Percentiles rank a stretch among this genome's conserved stretches.
Evolutionary conservation across 2,888 invertebrate species (phyloP).

Genomic region (Nudaria mundana): DNA sequence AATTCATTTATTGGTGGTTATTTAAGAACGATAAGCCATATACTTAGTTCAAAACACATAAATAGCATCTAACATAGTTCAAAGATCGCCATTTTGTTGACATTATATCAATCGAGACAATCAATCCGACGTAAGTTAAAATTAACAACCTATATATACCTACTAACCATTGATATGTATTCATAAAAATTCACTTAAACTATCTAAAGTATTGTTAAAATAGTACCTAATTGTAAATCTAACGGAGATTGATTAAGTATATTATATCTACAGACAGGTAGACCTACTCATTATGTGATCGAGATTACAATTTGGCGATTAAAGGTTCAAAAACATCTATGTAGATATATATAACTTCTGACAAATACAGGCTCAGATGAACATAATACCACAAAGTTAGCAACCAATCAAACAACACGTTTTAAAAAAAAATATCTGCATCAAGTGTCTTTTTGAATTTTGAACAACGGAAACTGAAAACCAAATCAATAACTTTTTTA

Average conservation of each 20-base stretch:
- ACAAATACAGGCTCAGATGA: constrained; percentile 65
- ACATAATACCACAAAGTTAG: too few species aligned
- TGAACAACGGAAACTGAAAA: too few species aligned
- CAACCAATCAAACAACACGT: too few species aligned
- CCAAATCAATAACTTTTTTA: too few species aligned
- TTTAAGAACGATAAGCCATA: constrained; percentile 75
- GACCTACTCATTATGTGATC: constrained; percentile 39
- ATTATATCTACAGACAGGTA: constrained; percentile 38
- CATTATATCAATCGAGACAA: constrained; percentile 44
- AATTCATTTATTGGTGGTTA: constrained; percentile 72
- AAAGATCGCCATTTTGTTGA: constrained; percentile 50
- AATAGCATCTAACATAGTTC: constrained; percentile 57
- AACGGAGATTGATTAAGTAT: constrained; percentile 32
- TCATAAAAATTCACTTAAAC: constrained; percentile 40
- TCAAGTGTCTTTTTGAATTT: too few species aligned
- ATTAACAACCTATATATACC: constrained; percentile 37
- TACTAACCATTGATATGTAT: constrained; percentile 33
- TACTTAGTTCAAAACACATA: constrained; percentile 67
- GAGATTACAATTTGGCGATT: constrained; percentile 39
- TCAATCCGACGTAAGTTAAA: constrained; percentile 75
- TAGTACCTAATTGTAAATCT: constrained; percentile 28
- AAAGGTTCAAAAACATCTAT: too few species aligned
- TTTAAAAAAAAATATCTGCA: too few species aligned
- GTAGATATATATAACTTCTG: constrained; percentile 55
- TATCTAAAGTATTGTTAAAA: constrained; percentile 43